A percentile compares a stretch with the other conserved stretches of the same genome.
phyloP scores from a whole-genome alignment of 2,888 invertebrate genomes.

The Dorcus parallelipipedus region DNA sequence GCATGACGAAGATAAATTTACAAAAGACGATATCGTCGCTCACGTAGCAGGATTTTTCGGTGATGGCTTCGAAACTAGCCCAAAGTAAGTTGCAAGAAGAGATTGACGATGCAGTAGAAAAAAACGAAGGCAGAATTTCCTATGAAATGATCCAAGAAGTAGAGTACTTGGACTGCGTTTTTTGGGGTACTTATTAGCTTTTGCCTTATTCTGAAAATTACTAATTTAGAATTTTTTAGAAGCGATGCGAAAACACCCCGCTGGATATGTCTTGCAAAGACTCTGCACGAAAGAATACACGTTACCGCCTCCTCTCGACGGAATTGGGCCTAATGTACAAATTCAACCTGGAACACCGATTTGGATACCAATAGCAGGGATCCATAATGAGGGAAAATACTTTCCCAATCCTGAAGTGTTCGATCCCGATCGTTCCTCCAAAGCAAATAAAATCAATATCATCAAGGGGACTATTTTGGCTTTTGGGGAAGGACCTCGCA shows the following conservation, averaged over 20 bases:
- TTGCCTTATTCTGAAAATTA: too few relatives aligned
- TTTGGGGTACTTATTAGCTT: slow-evolving; percentile 3
- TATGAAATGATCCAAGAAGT: slow-evolving; percentile 53
- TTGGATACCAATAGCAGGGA: slow-evolving; percentile 20
- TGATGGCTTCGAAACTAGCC: slow-evolving; percentile 51
- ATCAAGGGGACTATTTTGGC: slow-evolving; percentile 31
- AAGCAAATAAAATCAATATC: slow-evolving; percentile 31
- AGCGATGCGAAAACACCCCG: slow-evolving; percentile 30
- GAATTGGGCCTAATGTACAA: slow-evolving; percentile 22
- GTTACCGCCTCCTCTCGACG: slow-evolving; percentile 6
- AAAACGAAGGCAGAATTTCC: slow-evolving; percentile 44
- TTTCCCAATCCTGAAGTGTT: slow-evolving; percentile 26
- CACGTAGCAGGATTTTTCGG: slow-evolving; percentile 46
- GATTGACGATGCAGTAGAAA: slow-evolving; percentile 49
- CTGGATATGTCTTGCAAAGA: slow-evolving; percentile 24
- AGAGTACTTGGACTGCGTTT: slow-evolving; percentile 26
- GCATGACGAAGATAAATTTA: slow-evolving; percentile 18
- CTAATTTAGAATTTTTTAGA: slow-evolving; percentile 13
- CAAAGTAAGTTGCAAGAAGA: slow-evolving; percentile 53
- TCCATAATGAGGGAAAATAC: slow-evolving; percentile 25
- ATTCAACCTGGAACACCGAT: slow-evolving; percentile 24
- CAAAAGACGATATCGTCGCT: slow-evolving; percentile 32
- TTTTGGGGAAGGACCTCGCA: slow-evolving; percentile 34
- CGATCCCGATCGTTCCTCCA: slow-evolving; percentile 29
- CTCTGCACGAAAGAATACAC: slow-evolving; percentile 27